Conservation (phyloP, 2,797 vertebrate genomes). For the Tapirus indicus region DNA sequence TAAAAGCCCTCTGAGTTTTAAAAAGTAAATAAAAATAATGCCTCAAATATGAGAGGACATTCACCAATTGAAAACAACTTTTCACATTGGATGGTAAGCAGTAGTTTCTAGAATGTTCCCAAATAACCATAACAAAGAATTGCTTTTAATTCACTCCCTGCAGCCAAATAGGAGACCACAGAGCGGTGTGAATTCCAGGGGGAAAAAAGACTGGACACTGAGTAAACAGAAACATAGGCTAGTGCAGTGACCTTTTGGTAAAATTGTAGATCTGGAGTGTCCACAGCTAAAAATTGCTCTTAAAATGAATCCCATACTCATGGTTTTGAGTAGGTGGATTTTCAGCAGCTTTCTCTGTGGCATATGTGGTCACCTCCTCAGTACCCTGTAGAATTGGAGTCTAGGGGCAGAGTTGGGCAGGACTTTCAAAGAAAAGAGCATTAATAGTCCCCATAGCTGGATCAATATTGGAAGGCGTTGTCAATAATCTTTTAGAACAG, state of each 20-base stretch:
- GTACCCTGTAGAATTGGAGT: not conserved
- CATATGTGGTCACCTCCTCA: not conserved
- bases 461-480: not conserved
- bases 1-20: not conserved
- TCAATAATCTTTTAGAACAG: not conserved
- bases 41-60: not conserved
- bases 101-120: not conserved
- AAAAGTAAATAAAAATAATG: not conserved
- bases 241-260: not conserved
- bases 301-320: not conserved
- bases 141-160: conserved; percentile 53
- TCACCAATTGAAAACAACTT: conserved; percentile 22
- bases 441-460: not conserved
- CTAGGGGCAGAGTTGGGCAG: not conserved
- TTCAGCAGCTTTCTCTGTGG: not conserved
- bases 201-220: not conserved
- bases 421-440: not conserved
- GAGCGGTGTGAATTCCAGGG: not conserved
- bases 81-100: not conserved
- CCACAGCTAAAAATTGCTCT: not conserved
- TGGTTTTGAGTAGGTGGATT: not conserved
- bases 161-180: not conserved
- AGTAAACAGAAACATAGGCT: not conserved
- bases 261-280: not conserved
- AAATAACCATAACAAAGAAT: conserved; percentile 20